Evolutionary conservation across 2,113 vertebrate genomes (phyloP).

Genomic region (Trematocara unimaculatum): DNA sequence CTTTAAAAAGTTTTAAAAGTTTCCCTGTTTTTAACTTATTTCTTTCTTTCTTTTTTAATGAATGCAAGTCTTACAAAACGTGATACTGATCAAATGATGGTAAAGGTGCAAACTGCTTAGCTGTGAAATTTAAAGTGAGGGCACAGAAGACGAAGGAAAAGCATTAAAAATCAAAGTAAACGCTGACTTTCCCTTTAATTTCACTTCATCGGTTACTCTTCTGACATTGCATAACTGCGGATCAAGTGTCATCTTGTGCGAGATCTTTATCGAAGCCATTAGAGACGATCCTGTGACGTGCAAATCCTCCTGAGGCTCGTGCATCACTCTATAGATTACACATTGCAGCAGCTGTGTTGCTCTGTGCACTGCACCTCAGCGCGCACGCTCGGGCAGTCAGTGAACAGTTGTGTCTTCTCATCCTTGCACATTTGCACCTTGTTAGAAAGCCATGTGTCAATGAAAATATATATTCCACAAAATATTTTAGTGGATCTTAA

Average conservation of each 20-base stretch:
- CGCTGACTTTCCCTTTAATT: neutral
- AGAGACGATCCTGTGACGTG: neutral
- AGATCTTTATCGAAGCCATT: neutral
- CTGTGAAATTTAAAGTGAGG: neutral
- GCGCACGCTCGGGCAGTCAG: neutral
- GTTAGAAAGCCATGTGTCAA: neutral
- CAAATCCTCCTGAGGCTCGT: neutral
- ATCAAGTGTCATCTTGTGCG: neutral
- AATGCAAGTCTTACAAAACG: neutral
- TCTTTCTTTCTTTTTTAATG: neutral
- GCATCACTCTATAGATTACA: neutral
- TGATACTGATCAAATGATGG: neutral
- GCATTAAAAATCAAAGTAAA: neutral
- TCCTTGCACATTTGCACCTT: neutral
- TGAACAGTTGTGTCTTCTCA: neutral
- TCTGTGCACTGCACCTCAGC: neutral
- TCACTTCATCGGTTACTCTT: neutral
- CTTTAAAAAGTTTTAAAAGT: neutral
- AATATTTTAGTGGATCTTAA: neutral
- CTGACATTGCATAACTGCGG: neutral
- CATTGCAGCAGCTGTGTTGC: neutral
- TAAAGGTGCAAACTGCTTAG: neutral
- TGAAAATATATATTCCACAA: neutral
- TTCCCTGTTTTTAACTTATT: neutral
- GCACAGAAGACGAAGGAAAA: neutral